Conservation (phyloP, 1,140 invertebrate species). For the Antheraea mylitta region DNA sequence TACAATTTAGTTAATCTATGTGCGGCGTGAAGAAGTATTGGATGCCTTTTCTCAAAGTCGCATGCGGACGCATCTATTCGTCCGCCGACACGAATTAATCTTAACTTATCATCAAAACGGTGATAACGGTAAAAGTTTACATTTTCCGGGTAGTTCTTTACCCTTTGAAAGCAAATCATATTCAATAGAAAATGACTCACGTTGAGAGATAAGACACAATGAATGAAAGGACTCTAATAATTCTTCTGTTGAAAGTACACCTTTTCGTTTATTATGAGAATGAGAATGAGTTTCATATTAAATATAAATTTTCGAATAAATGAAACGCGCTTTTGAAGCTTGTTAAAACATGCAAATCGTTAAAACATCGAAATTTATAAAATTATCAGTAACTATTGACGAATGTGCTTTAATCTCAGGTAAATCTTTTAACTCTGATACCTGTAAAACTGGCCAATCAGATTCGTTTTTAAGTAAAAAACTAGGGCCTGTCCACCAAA, state of each 20-base stretch:
- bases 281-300: slow-evolving; percentile 13
- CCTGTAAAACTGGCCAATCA: not conserved
- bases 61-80: slow-evolving; percentile 17
- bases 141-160: not conserved
- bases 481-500: slow-evolving; percentile 23
- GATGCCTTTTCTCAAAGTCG: slow-evolving; percentile 27
- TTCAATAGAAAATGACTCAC: too few species aligned
- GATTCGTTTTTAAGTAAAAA: not conserved
- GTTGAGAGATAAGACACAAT: slow-evolving; percentile 8
- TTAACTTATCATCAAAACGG: slow-evolving; percentile 18
- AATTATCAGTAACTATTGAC: not conserved
- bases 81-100: slow-evolving; percentile 23
- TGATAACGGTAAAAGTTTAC: not conserved
- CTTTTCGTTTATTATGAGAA: not conserved
- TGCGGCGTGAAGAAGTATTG: slow-evolving; percentile 14
- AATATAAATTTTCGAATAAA: slow-evolving; percentile 14
- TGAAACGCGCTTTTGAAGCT: not conserved
- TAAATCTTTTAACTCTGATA: not conserved
- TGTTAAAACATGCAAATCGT: slow-evolving; percentile 13
- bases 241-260: slow-evolving; percentile 14
- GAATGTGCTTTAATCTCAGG: slow-evolving; percentile 13
- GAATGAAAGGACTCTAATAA: slow-evolving; percentile 7
- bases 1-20: slow-evolving; percentile 21
- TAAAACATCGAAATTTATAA: slow-evolving; percentile 13
- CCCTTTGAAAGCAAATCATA: slow-evolving; percentile 7